Base-by-base conservation (phyloP, 1,140 invertebrate genomes). In the Bombus waltoni region DNA sequence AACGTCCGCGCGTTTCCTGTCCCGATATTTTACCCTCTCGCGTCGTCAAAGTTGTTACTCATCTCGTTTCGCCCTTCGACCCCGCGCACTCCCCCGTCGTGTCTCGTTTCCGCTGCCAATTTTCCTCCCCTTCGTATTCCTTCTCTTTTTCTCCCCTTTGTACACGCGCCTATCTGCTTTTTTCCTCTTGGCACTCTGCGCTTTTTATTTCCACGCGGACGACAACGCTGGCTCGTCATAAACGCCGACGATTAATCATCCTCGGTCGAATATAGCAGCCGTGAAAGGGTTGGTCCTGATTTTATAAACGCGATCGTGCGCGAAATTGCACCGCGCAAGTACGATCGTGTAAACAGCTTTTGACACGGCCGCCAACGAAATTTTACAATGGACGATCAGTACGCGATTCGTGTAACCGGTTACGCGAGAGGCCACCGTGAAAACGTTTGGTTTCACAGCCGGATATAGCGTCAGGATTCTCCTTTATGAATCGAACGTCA, bases 221-320 rank as follows among this genome's bases (percentile, higher is more conserved):
- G 77, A 78, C 85, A 86, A 78, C 79, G 66, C 80, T 44, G 75
- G 10, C 83, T 89, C 88, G 88, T 89, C 87, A 89, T 80, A 87
- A 89, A 89, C 84, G 88, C 75, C 78, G n/a, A 86, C 80, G 74
- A 89, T 89, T 89, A 89, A 89, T 89, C 88, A 80, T 70, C 42
- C 73, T 32, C 44, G 47, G 32, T 65, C 79, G 84, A 81, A 70
- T 77, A 72, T 65, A 74, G 35, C 6, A 28, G 22, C 6, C 22
- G 68, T 44, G 86, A 38, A 74, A 47, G 70, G 75, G 44, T 32
- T 15, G 74, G 74, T 35, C n/a, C 72, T 88, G 89, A 87, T 90
- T 91, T 91, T 86, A 90, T 91, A 89, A 93, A 90, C 86, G 91
- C 90, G 79, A 73, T 73, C 79, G 83, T 22, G 76, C 82, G 77